Base-by-base conservation (phyloP, 2,888 invertebrate genomes). In the Papilio gigon region DNA sequence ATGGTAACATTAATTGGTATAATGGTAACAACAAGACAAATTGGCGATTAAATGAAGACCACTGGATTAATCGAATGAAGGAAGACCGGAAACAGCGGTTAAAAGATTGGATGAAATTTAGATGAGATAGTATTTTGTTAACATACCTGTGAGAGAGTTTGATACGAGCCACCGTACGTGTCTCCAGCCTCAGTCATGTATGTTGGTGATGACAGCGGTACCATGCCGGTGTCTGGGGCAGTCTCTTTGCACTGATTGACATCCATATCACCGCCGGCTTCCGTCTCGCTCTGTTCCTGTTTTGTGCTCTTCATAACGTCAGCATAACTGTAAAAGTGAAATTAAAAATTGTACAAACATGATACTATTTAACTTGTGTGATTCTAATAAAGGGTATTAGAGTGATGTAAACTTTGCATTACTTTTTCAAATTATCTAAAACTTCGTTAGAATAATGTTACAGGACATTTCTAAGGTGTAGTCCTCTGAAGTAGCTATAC, bases 301-400 rank as follows among this genome's bases (percentile, higher is more conserved):
- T 88, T 88, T 63, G 77, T 86, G 69, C 93, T 93, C 75, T 94
- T 95, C 66, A 94, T 92, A 4, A 96, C 94, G 77, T 97, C 96
- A 0, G 94, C 90, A 76, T 95, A 95, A 83, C 96, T 95, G 77
- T 20, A 87, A 88, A 67, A 4, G 30, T 12, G 11, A 2, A 14
- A 50, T 35, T 12, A 37, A 12, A 37, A 37, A 12, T 37, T 12
- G 8, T 33, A 33, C 8, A 17, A 44, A 20, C 42, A 20, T 37
- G 11, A 35, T 35, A 35, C 8, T 35, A 40, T 17, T 14, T 9
- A 17, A 42, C 27, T 30, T 1, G 27, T 25, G 17, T 27, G 30
- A 33, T n/a, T 25, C 6, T 12, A 53, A 56, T 58, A 20, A 42
- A 42, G 6, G 5, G 9, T 8, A 42, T 9, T 0, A 17, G 17